phyloP scores from a whole-genome alignment of 2,888 invertebrate species.

The Drosophila subquinaria region DNA sequence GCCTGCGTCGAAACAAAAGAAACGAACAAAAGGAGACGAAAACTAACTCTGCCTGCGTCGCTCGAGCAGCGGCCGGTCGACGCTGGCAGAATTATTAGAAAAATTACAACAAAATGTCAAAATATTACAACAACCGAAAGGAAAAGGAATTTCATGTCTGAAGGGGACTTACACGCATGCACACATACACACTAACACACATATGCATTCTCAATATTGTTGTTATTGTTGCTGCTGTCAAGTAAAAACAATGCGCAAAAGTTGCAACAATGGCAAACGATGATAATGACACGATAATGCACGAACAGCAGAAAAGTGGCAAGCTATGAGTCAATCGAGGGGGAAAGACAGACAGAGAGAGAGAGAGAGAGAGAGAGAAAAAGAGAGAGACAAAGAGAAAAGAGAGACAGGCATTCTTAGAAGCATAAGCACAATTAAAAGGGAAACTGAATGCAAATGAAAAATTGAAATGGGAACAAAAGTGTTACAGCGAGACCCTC shows the following conservation, averaged over 20 bases:
- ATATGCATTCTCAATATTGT: conserved; percentile 4
- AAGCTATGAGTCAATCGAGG: conserved; percentile 6
- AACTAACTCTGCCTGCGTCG: too few species aligned
- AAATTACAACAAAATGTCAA: too few species aligned
- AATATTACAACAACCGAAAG: too few species aligned
- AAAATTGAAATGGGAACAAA: conserved; percentile 30
- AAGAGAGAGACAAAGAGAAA: not conserved
- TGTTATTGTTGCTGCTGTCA: conserved; percentile 21
- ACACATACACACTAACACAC: not conserved
- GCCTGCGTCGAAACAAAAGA: too few species aligned
- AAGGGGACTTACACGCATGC: not conserved
- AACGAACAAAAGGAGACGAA: too few species aligned
- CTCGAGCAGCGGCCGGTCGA: too few species aligned
- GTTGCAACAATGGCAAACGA: conserved; percentile 68
- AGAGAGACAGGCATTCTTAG: not conserved
- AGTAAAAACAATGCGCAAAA: conserved; percentile 64
- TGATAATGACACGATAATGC: conserved; percentile 65
- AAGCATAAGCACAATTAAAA: not conserved
- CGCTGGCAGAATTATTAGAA: too few species aligned
- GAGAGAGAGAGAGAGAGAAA: not conserved
- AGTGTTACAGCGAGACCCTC: conserved; percentile 1
- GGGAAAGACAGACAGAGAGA: not conserved
- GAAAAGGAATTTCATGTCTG: too few species aligned
- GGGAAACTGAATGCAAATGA: conserved; percentile 21
- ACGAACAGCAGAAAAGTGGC: conserved; percentile 36